These are phyloP conservation scores for Drosophila hydei DNA, from an alignment of 1,140 invertebrate species.

Conservation along the genomic window DNA sequence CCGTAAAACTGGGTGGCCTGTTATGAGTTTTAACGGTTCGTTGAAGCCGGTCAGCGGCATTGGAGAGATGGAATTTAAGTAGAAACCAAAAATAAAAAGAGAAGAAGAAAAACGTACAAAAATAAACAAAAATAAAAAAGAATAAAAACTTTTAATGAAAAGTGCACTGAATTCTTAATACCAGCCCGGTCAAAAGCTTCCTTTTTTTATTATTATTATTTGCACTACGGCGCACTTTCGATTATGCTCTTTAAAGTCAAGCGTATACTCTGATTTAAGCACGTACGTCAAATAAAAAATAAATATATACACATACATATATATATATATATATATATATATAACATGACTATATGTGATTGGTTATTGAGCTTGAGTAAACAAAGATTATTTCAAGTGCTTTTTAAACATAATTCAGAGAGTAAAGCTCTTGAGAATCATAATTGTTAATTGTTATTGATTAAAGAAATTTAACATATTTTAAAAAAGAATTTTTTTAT, in stretches of 20 bases:
- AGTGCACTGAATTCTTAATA: conserved; percentile 54
- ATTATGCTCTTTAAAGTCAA: conserved; percentile 21
- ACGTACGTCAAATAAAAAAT: not conserved
- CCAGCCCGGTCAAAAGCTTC: not conserved
- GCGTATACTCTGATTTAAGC: conserved; percentile 5
- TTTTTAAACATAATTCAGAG: not conserved
- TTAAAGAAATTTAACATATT: no score
- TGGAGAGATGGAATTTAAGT: conserved; percentile 46
- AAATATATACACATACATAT: not conserved
- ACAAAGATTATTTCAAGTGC: not conserved
- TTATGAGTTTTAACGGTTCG: conserved; percentile 67
- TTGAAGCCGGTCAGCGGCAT: conserved; percentile 34
- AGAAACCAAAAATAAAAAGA: conserved; percentile 34
- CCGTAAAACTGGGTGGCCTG: conserved; percentile 51
- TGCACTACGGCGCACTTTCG: conserved; percentile 10
- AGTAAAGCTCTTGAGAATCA: no score
- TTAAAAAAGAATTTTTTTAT: no score
- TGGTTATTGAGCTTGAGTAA: no score
- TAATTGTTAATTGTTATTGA: no score
- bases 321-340: no score
- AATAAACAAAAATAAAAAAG: conserved; percentile 24
- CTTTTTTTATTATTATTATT: not conserved
- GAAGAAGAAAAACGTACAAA: not conserved
- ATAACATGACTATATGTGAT: no score
- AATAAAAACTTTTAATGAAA: conserved; percentile 70